A percentile compares a stretch with the other conserved stretches of the same genome.
phyloP scores from a whole-genome alignment of 2,113 vertebrate species.

The Falcunculus frontatus region DNA sequence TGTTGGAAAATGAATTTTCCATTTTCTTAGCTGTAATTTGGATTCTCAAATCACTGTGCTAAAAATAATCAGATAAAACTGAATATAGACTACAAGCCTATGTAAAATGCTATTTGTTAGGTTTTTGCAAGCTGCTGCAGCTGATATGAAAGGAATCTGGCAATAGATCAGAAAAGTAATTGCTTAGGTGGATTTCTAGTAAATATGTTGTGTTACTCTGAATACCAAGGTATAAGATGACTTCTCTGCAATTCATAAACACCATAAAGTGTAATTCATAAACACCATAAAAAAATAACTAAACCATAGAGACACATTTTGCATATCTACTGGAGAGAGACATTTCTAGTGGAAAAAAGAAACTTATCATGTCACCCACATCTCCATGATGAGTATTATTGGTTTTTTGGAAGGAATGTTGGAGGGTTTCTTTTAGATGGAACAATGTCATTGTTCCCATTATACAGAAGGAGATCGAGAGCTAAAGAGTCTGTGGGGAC shows the following conservation, averaged over 20 bases:
- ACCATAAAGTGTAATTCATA: background rate
- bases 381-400: background rate
- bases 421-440: background rate
- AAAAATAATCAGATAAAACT: constrained; percentile 67
- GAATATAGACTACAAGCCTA: constrained; percentile 55
- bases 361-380: background rate
- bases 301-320: background rate
- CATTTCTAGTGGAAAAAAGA: background rate
- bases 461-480: background rate
- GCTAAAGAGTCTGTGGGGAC: background rate
- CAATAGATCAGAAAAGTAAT: constrained; percentile 42
- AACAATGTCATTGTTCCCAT: background rate
- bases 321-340: background rate
- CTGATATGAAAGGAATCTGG: constrained; percentile 33
- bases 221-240: background rate
- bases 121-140: constrained; percentile 27
- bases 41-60: constrained; percentile 65
- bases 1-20: constrained; percentile 77
- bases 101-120: constrained; percentile 62
- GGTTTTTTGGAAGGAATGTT: background rate
- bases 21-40: constrained; percentile 72
- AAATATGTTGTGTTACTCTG: background rate
- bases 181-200: constrained; percentile 39
- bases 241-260: background rate
- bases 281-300: background rate